A percentile compares a stretch with the other conserved stretches of the same genome.
These are phyloP conservation scores for Netelia fuscicornis DNA, from an alignment of 2,888 invertebrate species.

Conservation along the genomic window DNA sequence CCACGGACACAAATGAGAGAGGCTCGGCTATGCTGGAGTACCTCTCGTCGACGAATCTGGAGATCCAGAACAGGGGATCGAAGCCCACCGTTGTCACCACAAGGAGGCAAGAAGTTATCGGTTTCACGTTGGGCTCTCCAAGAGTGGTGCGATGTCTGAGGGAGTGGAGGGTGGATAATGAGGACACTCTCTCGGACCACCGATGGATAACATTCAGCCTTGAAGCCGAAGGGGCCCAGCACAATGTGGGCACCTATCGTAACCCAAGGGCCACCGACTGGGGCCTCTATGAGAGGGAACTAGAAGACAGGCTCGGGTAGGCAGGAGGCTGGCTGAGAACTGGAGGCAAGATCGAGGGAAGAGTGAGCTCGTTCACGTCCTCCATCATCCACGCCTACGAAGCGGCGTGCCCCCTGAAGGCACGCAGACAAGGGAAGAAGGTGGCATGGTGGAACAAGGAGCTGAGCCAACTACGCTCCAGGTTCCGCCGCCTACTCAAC, in stretches of 20 bases:
- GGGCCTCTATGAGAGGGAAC: conserved; percentile 24
- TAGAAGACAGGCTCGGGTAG: conserved; percentile 30
- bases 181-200: conserved; percentile 47
- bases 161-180: conserved; percentile 33
- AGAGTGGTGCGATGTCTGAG: neutral
- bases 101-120: conserved; percentile 46
- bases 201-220: conserved; percentile 2
- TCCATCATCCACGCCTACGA: conserved; percentile 46
- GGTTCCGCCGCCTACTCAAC: neutral
- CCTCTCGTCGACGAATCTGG: conserved; percentile 32
- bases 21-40: conserved; percentile 22
- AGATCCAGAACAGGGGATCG: conserved; percentile 45
- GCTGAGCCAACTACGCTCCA: conserved; percentile 8
- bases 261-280: conserved; percentile 56
- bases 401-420: conserved; percentile 23
- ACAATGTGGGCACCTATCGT: neutral
- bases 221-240: neutral
- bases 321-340: conserved; percentile 29
- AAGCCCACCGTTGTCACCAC: conserved; percentile 55
- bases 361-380: neutral
- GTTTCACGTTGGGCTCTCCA: conserved; percentile 1
- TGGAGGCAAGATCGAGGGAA: conserved; percentile 24
- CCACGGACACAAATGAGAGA: conserved; percentile 8
- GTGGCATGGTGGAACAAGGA: conserved; percentile 51
- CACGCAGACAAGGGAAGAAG: conserved; percentile 11